These are phyloP conservation scores for Papilio protenor DNA, from an alignment of 2,888 invertebrate species.

Conservation along the genomic window DNA sequence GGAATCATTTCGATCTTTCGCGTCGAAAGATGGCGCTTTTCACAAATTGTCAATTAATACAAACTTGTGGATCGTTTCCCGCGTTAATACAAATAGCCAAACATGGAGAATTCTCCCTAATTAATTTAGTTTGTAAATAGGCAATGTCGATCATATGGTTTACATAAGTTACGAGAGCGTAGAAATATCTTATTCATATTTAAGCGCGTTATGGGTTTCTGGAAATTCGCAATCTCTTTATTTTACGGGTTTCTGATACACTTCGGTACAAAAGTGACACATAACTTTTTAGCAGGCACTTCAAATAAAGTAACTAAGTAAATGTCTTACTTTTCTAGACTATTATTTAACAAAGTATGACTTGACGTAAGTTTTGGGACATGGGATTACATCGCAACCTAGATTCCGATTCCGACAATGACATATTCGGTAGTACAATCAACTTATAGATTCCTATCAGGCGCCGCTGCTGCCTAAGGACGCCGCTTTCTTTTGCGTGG, in stretches of 20 bases:
- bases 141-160: neutral
- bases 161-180: neutral
- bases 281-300: neutral
- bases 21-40: conserved; percentile 15
- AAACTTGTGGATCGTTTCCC: neutral
- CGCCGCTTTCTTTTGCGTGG: conserved; percentile 77
- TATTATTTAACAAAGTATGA: conserved; percentile 45
- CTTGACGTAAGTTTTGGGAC: conserved; percentile 46
- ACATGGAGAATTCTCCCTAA: neutral
- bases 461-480: conserved; percentile 71
- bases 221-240: neutral
- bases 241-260: neutral
- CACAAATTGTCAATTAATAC: neutral
- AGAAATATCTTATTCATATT: neutral
- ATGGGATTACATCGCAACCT: conserved; percentile 41
- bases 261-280: neutral
- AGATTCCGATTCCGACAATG: conserved; percentile 48
- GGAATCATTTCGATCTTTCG: neutral
- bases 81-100: neutral
- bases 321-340: conserved; percentile 15
- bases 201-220: neutral
- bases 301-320: neutral
- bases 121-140: neutral
- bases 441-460: conserved; percentile 59
- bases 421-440: conserved; percentile 58